Evolutionary conservation across 2,113 vertebrate genomes (phyloP).

Genomic region (Clarias batrachus): DNA sequence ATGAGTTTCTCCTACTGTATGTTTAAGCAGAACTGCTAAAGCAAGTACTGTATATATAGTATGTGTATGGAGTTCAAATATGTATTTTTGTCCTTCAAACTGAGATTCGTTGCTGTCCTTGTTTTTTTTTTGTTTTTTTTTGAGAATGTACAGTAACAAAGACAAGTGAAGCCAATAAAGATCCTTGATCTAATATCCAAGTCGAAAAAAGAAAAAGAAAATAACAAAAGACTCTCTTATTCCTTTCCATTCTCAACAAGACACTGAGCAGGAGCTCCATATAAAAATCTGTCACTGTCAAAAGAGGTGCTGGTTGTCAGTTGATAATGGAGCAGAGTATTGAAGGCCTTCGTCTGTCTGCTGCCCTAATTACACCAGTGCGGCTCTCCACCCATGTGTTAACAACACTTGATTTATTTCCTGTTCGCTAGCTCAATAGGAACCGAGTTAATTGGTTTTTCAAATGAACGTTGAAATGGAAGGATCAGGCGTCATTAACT

Average conservation of each 20-base stretch:
- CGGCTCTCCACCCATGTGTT: constrained; percentile 84
- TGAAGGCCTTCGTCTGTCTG: constrained; percentile 78
- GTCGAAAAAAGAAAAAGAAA: background rate
- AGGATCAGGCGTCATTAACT: constrained; percentile 84
- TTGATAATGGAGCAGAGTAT: constrained; percentile 76
- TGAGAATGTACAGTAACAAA: background rate
- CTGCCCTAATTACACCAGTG: constrained; percentile 85
- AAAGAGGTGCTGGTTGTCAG: constrained; percentile 80
- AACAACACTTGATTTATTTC: constrained; percentile 96
- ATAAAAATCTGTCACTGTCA: constrained; percentile 75
- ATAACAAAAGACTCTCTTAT: background rate
- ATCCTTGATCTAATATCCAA: constrained; percentile 11
- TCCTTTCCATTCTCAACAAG: constrained; percentile 7
- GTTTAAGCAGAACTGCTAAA: background rate
- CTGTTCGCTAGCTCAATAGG: constrained; percentile 80
- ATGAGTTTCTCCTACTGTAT: background rate
- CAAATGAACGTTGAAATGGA: constrained; percentile 86
- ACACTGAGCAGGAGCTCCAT: constrained; percentile 58
- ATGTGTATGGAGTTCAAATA: background rate
- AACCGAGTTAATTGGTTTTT: constrained; percentile 89
- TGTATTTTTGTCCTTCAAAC: background rate
- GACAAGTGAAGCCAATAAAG: constrained; percentile 1
- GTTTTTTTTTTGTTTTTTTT: background rate
- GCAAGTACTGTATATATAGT: no score
- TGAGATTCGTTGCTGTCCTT: background rate